Base-by-base conservation (phyloP, 2,797 vertebrate genomes). In the Chrysocyon brachyurus region DNA sequence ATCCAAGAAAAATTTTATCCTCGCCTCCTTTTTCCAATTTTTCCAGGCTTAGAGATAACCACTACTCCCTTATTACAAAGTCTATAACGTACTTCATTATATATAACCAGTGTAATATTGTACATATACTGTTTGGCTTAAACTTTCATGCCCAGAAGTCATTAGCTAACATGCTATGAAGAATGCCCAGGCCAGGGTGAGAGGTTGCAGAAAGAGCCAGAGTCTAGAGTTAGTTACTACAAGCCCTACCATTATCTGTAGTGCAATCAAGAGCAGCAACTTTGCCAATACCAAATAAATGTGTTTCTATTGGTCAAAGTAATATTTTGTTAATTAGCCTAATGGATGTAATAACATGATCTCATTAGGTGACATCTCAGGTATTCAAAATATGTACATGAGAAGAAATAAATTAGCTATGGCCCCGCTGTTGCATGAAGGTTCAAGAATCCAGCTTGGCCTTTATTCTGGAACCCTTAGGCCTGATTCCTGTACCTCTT, bases 241-340 rank as follows among this genome's bases (percentile, higher is more conserved):
- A 40, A 75, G 70, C 17, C 66, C 77, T 79, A 28, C 57, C 52
- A 19, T 64, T 63, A 63, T 57, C 52, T 28, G 21, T 1, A 0
- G 31, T 9, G n/a, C 54, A 22, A 12, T 59, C 92, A 78, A 64
- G 49, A 66, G 70, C n/a, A 77, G 79, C 82, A 77, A 88, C 33
- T 24, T 12, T 59, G 77, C 85, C 46, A 64, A 73, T 21, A 83
- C 54, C 54, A 66, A 96, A 90, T 57, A 72, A 91, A 86, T 5
- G 14, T 52, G 59, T 54, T 82, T 93, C 77, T 78, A 16, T 2
- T 57, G 63, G 70, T 28, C 66, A 85, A 78, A 93, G 92, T 7
- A 16, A 21, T n/a, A 14, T 85, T 90, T 93, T 94, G 49, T 73
- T 92, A 28, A 96, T 63, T 81, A 68, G 95, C 77, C 57, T 3